Conservation (phyloP, 2,113 vertebrate species). For the Myrmecophaga tridactyla region DNA sequence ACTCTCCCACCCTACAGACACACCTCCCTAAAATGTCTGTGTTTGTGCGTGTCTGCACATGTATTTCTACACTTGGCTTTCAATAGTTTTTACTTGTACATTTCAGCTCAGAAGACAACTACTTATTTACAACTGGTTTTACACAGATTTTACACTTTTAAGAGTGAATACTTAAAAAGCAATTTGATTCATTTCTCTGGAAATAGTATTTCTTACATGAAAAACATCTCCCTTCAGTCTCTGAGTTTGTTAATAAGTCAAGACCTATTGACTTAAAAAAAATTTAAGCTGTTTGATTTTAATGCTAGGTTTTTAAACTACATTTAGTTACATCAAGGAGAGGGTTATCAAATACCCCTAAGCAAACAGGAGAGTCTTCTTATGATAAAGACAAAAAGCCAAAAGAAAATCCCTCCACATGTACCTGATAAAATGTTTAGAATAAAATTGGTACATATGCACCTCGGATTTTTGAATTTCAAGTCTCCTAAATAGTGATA, state of each 20-base stretch:
- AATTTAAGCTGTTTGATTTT: neutral
- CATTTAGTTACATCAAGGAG: slow-evolving; percentile 43
- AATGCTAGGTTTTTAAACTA: slow-evolving; percentile 48
- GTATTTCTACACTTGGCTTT: neutral
- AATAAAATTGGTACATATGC: slow-evolving; percentile 56
- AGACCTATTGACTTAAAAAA: slow-evolving; percentile 30
- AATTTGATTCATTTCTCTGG: slow-evolving; percentile 40
- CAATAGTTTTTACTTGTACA: slow-evolving; percentile 34
- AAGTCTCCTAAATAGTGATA: slow-evolving; percentile 76
- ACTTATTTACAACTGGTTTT: slow-evolving; percentile 44
- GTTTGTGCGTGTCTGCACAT: neutral
- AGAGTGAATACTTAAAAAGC: slow-evolving; percentile 44
- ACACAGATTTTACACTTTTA: slow-evolving; percentile 48
- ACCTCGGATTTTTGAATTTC: slow-evolving; percentile 56
- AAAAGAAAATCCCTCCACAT: neutral
- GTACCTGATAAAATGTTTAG: slow-evolving; percentile 68
- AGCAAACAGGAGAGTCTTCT: slow-evolving; percentile 23
- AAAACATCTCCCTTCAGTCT: slow-evolving; percentile 19
- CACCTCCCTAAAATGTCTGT: neutral
- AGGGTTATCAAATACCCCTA: slow-evolving; percentile 24
- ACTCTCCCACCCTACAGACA: neutral
- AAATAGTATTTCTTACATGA: slow-evolving; percentile 50
- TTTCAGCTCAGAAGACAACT: slow-evolving; percentile 32
- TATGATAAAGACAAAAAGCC: slow-evolving; percentile 39
- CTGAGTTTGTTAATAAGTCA: slow-evolving; percentile 41